Evolutionary conservation across 2,888 invertebrate species (phyloP).

Genomic region (Apamea crenata): DNA sequence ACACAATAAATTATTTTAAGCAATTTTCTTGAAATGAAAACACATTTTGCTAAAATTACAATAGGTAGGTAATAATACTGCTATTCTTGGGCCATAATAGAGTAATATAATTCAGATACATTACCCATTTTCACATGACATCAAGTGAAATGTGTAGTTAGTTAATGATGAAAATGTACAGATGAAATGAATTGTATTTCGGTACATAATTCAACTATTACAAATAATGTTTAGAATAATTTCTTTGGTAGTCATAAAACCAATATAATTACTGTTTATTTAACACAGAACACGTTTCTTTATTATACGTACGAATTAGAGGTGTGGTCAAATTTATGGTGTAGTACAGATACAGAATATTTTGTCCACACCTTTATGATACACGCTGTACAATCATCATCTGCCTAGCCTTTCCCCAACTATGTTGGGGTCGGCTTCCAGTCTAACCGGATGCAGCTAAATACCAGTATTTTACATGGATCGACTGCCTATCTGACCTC

Average conservation of each 20-base stretch:
- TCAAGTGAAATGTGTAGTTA: slow-evolving; percentile 8
- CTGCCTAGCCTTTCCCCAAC: too few species aligned
- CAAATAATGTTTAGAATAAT: neutral
- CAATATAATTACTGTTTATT: neutral
- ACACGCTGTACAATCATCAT: neutral
- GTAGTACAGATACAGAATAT: neutral
- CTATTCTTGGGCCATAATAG: slow-evolving; percentile 22
- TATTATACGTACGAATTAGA: neutral
- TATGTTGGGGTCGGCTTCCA: too few species aligned
- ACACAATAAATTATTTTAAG: slow-evolving; percentile 20
- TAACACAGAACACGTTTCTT: neutral
- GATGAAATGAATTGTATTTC: slow-evolving; percentile 1
- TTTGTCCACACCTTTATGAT: neutral
- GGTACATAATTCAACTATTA: neutral
- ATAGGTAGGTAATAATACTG: neutral
- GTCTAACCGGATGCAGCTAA: too few species aligned
- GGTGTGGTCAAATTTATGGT: neutral
- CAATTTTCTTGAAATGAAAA: slow-evolving; percentile 31
- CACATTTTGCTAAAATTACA: slow-evolving; percentile 25
- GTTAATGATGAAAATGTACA: slow-evolving; percentile 3
- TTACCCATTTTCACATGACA: slow-evolving; percentile 1
- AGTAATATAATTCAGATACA: slow-evolving; percentile 14
- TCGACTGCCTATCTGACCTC: too few species aligned
- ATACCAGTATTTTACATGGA: too few species aligned
- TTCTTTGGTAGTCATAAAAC: neutral